Evolutionary conservation across 2,113 vertebrate genomes (phyloP), one percentile per base, ranked within the genome.

Genomic region (Epinephelus fuscoguttatus): DNA sequence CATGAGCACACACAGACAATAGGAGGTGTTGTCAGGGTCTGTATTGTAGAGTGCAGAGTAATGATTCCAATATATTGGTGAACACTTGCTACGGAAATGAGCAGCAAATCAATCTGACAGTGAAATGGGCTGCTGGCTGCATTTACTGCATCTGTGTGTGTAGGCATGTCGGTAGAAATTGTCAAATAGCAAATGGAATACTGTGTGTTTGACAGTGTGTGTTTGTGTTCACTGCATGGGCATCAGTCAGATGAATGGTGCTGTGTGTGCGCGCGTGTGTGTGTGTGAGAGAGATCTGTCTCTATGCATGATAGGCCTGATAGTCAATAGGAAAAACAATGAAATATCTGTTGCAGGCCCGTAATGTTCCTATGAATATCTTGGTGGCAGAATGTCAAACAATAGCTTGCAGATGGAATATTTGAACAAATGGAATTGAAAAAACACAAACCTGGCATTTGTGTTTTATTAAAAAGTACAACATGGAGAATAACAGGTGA

Each of bases 21-120:
- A 47, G 25, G 19, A 72, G 50, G 70, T 69, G 40, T 64, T 47
- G 21, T 64, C 59, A 56, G 37, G 19, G 13, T 73, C 19, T 84
- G 49, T 37, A 25, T 62, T 57, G 14, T 45, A 45, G 2, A 40
- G 30, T 11, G 9, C 55, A 68, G 55, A 68, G 15, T 70, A 80
- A 85, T 75, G 70, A 79, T 79, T 61, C 55, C 62, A 61, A 70
- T 72, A 73, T 19, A 61, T 60, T 18, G 59, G n/a, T 23, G 45
- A 33, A 75, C 45, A 60, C 71, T 37, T 27, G 50, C 17, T 13
- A 27, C 6, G 1, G 66, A 76, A 66, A 85, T 59, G 19, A 70
- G 71, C 71, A 60, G 42, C 66, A 80, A 80, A 70, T 80, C 83
- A 76, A 71, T 71, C 49, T 23, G 50, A 62, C 76, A 33, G 53